phyloP scores from a whole-genome alignment of 2,797 vertebrate genomes.

The Catharus ustulatus region DNA sequence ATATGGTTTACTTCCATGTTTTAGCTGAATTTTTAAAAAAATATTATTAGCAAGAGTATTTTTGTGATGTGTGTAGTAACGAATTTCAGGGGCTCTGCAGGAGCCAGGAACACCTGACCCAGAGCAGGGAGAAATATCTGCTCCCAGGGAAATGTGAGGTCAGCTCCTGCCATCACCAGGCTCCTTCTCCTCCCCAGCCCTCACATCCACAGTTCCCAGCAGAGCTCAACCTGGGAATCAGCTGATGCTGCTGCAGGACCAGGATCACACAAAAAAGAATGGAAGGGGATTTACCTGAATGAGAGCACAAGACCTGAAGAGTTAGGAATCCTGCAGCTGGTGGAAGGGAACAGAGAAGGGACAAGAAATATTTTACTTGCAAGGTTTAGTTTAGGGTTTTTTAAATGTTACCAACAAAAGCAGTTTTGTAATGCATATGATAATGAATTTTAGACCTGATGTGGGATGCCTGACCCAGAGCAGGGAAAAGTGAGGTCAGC shows the following conservation, averaged over 20 bases:
- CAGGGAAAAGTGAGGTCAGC: background rate
- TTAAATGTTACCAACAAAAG: background rate
- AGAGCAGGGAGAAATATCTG: too few species aligned
- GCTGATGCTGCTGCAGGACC: background rate
- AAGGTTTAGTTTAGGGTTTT: background rate
- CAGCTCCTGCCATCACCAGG: background rate
- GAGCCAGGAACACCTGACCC: too few species aligned
- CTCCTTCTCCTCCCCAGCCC: background rate
- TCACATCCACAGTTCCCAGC: background rate
- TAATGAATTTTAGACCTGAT: background rate
- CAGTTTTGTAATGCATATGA: accelerated
- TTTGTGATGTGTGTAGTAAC: background rate
- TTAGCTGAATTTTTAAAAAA: background rate
- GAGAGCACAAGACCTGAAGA: too few species aligned
- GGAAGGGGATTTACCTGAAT: too few species aligned
- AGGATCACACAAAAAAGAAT: too few species aligned
- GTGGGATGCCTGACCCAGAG: accelerated
- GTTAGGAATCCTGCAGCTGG: background rate
- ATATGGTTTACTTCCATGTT: background rate
- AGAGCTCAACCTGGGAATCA: background rate
- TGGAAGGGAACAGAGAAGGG: background rate
- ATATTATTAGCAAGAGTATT: background rate
- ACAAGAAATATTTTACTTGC: background rate
- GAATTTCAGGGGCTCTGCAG: background rate
- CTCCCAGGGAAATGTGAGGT: background rate